phyloP scores from a whole-genome alignment of 2,888 invertebrate genomes.

The Drosophila algonquin region DNA sequence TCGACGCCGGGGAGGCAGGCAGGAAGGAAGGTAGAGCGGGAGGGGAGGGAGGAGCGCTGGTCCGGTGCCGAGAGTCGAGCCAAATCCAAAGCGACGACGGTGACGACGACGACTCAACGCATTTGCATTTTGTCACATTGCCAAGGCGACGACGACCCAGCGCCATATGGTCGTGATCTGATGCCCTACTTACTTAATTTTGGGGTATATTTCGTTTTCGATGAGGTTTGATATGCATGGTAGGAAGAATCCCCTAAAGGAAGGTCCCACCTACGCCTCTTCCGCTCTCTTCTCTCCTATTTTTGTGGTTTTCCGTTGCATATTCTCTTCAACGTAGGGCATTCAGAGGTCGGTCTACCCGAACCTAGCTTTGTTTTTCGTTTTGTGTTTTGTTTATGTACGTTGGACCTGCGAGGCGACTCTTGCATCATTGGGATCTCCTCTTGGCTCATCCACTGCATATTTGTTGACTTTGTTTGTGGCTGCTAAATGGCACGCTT shows the following conservation, averaged over 20 bases:
- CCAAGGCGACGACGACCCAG: constrained; percentile 63
- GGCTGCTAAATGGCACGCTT: constrained; percentile 30
- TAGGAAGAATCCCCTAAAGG: not conserved
- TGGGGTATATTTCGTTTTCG: not conserved
- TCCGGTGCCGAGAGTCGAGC: not conserved
- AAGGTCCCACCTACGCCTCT: not conserved
- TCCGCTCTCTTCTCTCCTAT: not conserved
- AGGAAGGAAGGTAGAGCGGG: not conserved
- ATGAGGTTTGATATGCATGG: not conserved
- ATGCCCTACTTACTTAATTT: constrained; percentile 26
- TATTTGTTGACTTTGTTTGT: constrained; percentile 16
- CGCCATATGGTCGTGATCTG: constrained; percentile 61
- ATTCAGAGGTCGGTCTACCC: not conserved
- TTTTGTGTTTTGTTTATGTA: constrained; percentile 19
- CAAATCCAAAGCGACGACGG: not conserved
- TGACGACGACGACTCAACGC: constrained; percentile 20
- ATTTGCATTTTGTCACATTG: constrained; percentile 73
- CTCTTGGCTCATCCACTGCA: constrained; percentile 4
- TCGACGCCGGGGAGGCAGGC: not conserved
- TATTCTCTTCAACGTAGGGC: not conserved
- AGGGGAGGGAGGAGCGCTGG: no score
- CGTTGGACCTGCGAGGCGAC: constrained; percentile 16
- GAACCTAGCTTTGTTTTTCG: not conserved
- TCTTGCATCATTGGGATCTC: constrained; percentile 44
- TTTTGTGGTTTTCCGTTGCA: not conserved